Percentiles rank a stretch among this genome's conserved stretches.
phyloP scores from a whole-genome alignment of 2,113 vertebrate species.

The Regulus satrapa region DNA sequence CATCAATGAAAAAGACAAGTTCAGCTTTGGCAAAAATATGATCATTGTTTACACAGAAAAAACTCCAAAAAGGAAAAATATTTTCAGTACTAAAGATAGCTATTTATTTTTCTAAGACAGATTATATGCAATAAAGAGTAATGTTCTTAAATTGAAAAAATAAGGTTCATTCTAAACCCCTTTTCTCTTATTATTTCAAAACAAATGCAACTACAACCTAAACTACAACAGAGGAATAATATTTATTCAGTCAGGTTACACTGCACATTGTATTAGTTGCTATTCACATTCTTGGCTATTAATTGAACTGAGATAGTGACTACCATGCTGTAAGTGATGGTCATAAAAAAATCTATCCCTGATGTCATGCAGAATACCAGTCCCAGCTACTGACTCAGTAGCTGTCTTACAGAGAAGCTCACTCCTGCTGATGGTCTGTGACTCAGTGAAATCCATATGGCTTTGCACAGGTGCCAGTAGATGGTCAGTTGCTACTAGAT shows the following conservation, averaged over 20 bases:
- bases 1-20: neutral
- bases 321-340: neutral
- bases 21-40: neutral
- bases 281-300: neutral
- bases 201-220: neutral
- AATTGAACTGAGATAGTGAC: neutral
- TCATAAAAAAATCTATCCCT: neutral
- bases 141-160: neutral
- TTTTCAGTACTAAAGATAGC: neutral
- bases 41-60: neutral
- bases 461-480: neutral
- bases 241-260: neutral
- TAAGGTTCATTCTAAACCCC: neutral
- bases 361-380: neutral
- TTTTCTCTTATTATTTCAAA: neutral
- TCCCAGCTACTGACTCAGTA: neutral
- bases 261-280: neutral
- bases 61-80: neutral
- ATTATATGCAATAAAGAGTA: neutral
- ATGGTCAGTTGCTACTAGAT: neutral
- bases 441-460: neutral
- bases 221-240: neutral
- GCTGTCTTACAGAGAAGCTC: neutral
- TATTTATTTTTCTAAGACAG: neutral
- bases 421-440: neutral